Conservation (phyloP, 2,797 vertebrate genomes). For the Melanotaenia pygmaea region DNA sequence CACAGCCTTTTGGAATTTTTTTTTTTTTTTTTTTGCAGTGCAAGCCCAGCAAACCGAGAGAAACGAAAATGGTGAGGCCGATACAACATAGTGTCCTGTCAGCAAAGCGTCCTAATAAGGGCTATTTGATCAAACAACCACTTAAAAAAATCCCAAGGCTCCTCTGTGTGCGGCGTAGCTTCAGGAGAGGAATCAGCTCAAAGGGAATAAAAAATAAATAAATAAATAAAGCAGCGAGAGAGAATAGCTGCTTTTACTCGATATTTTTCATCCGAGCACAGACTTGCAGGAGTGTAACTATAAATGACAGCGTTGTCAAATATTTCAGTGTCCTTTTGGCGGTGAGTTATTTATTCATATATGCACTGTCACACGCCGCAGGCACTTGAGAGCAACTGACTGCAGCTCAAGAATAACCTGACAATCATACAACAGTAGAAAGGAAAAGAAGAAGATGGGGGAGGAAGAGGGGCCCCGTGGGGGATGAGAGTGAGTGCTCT, state of each 20-base stretch:
- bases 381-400: conserved; percentile 72
- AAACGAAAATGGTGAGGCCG: conserved; percentile 47
- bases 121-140: conserved; percentile 74
- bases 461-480: conserved; percentile 36
- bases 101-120: conserved; percentile 72
- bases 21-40: conserved; percentile 30
- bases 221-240: conserved; percentile 19
- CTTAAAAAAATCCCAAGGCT: conserved; percentile 61
- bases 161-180: conserved; percentile 46
- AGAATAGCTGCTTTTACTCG: conserved; percentile 18
- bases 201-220: conserved; percentile 6
- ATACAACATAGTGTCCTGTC: conserved; percentile 59
- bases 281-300: conserved; percentile 62
- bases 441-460: conserved; percentile 46
- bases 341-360: conserved; percentile 77
- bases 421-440: conserved; percentile 64
- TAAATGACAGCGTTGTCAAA: conserved; percentile 77
- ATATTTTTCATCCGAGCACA: conserved; percentile 40
- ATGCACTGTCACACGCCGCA: conserved; percentile 73
- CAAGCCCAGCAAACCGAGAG: conserved; percentile 58
- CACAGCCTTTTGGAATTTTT: conserved; percentile 26
- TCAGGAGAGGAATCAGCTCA: conserved; percentile 30
- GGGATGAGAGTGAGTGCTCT: conserved; percentile 28
- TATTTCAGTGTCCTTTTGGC: conserved; percentile 70
- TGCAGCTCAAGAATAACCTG: conserved; percentile 72